phyloP scores from a whole-genome alignment of 2,888 invertebrate genomes.

The Cephus sareptanus region DNA sequence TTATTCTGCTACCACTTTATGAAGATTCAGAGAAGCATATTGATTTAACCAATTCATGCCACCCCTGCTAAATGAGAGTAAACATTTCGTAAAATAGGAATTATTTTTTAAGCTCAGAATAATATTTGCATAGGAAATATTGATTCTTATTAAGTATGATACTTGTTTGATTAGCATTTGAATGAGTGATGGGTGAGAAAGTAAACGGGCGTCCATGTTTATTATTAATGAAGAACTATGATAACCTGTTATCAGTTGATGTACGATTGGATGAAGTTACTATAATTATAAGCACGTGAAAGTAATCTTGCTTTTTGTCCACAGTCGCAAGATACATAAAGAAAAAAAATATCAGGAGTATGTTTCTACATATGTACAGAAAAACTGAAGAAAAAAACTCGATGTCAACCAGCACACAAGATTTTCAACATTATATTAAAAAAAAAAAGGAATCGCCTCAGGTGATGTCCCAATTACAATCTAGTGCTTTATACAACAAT shows the following conservation, averaged over 20 bases:
- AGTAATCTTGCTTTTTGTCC: background rate
- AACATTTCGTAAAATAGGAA: background rate
- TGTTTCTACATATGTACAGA: background rate
- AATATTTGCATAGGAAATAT: background rate
- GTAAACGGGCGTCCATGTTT: background rate
- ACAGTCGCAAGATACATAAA: background rate
- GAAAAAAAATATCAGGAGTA: background rate
- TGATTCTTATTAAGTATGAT: background rate
- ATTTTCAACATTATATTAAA: background rate
- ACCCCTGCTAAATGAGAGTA: background rate
- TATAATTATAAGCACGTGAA: background rate
- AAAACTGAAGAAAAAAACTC: background rate
- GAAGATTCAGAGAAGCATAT: background rate
- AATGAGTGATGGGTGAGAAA: background rate
- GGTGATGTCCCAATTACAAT: conserved; percentile 47
- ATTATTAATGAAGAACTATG: background rate
- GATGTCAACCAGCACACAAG: background rate
- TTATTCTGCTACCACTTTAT: background rate
- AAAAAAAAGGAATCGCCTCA: background rate
- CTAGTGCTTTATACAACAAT: conserved; percentile 34
- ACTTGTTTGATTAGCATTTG: background rate
- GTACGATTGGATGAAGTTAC: background rate
- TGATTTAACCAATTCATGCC: background rate
- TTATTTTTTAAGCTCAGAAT: background rate
- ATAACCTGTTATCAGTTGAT: background rate